Percentiles rank a stretch among this genome's conserved stretches.
phyloP scores from a whole-genome alignment of 2,797 vertebrate species.

The Sorex maritimensis region DNA sequence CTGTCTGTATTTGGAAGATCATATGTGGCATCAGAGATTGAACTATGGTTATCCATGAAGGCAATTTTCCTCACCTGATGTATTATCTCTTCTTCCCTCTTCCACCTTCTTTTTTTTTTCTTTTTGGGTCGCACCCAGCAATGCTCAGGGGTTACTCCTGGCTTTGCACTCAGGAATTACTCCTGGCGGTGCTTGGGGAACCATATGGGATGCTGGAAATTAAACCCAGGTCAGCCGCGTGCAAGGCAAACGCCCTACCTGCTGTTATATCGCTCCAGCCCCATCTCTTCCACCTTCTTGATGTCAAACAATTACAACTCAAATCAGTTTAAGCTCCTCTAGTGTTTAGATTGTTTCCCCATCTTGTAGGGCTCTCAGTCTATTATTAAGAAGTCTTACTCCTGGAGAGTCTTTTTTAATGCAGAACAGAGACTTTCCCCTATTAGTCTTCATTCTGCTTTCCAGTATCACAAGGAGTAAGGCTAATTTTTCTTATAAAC shows the following conservation, averaged over 20 bases:
- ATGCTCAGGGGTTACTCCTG: too few relatives aligned
- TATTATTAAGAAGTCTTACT: background rate
- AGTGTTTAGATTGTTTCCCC: accelerated
- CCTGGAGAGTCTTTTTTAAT: background rate
- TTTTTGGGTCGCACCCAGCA: too few relatives aligned
- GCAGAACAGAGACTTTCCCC: background rate
- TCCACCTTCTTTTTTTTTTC: background rate
- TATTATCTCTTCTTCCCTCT: background rate
- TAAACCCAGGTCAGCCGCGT: too few relatives aligned
- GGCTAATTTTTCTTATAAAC: slow-evolving; percentile 15
- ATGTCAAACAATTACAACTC: background rate
- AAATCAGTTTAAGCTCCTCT: background rate
- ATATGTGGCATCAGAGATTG: too few relatives aligned
- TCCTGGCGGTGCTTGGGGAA: too few relatives aligned
- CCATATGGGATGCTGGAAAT: too few relatives aligned
- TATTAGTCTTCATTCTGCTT: background rate
- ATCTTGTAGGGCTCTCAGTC: background rate
- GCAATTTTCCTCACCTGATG: too few relatives aligned
- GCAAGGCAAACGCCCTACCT: too few relatives aligned
- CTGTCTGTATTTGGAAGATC: too few relatives aligned
- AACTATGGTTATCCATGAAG: too few relatives aligned
- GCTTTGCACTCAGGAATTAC: too few relatives aligned
- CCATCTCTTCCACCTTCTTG: background rate
- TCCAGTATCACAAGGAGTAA: background rate
- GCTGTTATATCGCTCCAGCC: too few relatives aligned